phyloP scores from a whole-genome alignment of 2,888 invertebrate species.

The Trileptium ribeirensis region DNA sequence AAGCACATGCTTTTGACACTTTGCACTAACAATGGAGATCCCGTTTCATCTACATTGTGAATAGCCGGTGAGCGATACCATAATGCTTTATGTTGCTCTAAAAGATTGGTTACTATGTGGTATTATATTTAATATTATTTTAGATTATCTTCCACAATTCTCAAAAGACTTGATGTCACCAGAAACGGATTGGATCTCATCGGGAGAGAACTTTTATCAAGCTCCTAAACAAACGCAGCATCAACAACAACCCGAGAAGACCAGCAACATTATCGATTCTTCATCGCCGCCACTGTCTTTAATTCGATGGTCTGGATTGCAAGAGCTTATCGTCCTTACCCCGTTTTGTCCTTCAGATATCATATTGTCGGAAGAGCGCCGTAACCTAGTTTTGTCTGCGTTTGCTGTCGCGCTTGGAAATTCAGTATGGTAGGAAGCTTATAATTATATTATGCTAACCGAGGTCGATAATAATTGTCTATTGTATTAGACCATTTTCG shows the following conservation, averaged over 20 bases:
- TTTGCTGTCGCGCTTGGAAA: neutral
- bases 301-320: neutral
- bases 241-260: neutral
- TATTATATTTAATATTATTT: no score
- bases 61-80: no score
- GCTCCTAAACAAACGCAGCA: neutral
- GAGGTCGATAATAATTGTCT: conserved; percentile 22
- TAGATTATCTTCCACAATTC: neutral
- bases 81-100: no score
- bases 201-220: neutral
- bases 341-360: neutral
- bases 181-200: neutral
- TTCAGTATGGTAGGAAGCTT: conserved; percentile 16
- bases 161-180: neutral
- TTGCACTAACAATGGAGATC: no score
- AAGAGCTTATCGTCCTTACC: neutral
- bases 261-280: neutral
- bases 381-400: conserved; percentile 20
- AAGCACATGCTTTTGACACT: no score
- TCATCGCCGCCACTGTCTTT: neutral
- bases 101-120: no score
- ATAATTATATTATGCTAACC: conserved; percentile 29
- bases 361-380: conserved; percentile 8
- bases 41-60: no score
- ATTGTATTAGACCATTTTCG: no score